Base-by-base conservation (phyloP, 2,797 vertebrate species). In the Paratrypauchen microcephalus region DNA sequence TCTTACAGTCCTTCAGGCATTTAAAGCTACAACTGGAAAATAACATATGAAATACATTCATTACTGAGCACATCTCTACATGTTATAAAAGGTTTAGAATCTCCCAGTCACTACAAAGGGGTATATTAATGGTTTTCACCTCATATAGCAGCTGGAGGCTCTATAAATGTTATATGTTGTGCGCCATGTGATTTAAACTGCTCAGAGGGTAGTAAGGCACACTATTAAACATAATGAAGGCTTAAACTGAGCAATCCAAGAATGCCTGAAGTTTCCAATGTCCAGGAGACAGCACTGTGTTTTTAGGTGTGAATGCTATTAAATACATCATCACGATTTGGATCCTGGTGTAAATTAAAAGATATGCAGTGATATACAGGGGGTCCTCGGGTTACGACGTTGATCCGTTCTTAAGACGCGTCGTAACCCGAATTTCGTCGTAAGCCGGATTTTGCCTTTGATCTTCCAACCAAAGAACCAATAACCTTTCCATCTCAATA, bases 151-250 rank as follows among this genome's bases (percentile, higher is more conserved):
- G 86, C 72, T 82, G 79, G 88, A 85, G 83, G 83, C 12, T 45
- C 13, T 45, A 45, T 45, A 45, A 45, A 45, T 45, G 41, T 4
- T 88, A 86, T 77, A 88, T 86, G 85, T 80, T 87, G 87, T 79
- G 84, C 69, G 78, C 88, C 78, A 75, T 36, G 75, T 91, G 88
- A 92, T 87, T 92, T 93, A 92, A 88, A 88, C 74, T 75, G 84
- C 89, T 87, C 83, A 80, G 86, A 89, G 90, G 83, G 85, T 89
- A 89, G 13, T 13, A 45, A 15, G 3, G 15, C 41, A 45, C 11
- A 15, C 13, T 13, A 45, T 45, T 45, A 94, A 94, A 92, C 88
- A 90, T 92, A 92, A 92, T 81, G 85, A 89, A 84, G 77, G 84
- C 86, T 87, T 87, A 89, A 86, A 87, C 76, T 82, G 79, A 74